phyloP scores from a whole-genome alignment of 1,140 invertebrate genomes.

The Ditylenchus dipsaci region DNA sequence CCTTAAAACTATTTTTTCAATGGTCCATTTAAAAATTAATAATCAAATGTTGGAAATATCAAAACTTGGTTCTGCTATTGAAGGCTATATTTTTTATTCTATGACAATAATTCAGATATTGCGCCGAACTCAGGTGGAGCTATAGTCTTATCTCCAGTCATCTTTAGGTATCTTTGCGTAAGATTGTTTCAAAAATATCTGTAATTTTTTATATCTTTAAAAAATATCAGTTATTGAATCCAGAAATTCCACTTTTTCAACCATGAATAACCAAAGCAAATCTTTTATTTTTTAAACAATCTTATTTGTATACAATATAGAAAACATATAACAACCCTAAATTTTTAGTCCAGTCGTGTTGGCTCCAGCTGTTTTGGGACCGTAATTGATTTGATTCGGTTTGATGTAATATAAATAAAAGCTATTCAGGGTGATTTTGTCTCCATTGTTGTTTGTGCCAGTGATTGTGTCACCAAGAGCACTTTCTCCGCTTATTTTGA shows the following conservation, averaged over 20 bases:
- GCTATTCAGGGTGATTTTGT: slow-evolving; percentile 8
- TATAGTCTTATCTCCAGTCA: neutral
- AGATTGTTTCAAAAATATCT: no score
- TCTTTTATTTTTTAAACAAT: no score
- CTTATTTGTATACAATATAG: no score
- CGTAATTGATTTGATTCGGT: slow-evolving; percentile 34
- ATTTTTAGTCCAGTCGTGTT: slow-evolving; percentile 36
- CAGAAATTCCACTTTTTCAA: no score
- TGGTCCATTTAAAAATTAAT: no score
- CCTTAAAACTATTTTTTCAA: no score
- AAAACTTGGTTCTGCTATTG: neutral
- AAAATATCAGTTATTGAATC: no score
- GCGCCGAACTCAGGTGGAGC: neutral
- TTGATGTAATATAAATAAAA: slow-evolving; percentile 3
- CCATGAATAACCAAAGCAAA: no score
- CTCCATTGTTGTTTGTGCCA: slow-evolving; percentile 29
- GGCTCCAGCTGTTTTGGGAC: slow-evolving; percentile 46
- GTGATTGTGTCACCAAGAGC: slow-evolving; percentile 43
- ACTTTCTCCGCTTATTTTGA: slow-evolving; percentile 34
- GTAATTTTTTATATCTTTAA: no score
- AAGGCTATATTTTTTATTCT: neutral
- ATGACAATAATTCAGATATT: neutral
- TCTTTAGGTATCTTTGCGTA: neutral
- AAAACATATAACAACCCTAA: no score
- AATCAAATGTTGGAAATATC: neutral